phyloP scores from a whole-genome alignment of 2,888 invertebrate species.

The Trachelus tabidus region DNA sequence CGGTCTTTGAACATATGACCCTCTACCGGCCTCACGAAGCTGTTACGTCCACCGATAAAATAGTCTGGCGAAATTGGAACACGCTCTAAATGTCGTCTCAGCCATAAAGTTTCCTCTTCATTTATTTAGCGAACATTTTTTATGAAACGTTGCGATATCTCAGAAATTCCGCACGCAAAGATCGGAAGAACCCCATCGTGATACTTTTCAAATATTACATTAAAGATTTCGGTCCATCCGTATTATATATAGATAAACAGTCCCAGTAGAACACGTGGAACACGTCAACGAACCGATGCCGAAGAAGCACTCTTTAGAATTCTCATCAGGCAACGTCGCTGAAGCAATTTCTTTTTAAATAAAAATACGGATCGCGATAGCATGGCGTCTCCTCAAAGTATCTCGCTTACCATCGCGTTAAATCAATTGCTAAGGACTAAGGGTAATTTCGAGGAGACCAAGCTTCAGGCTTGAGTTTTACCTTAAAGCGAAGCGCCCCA shows the following conservation, averaged over 20 bases:
- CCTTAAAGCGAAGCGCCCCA: background rate
- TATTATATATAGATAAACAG: background rate
- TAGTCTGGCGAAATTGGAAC: constrained; percentile 37
- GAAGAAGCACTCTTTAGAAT: background rate
- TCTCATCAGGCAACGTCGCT: background rate
- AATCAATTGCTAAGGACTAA: background rate
- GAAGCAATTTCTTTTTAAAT: background rate
- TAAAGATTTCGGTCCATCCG: background rate
- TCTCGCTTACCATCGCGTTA: background rate
- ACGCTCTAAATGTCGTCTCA: constrained; percentile 40
- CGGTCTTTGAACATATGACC: background rate
- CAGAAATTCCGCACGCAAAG: background rate
- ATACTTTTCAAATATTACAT: background rate
- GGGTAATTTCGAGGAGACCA: background rate
- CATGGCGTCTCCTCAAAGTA: background rate
- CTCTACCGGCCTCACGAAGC: background rate
- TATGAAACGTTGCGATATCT: background rate
- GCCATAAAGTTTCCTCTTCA: constrained; percentile 29
- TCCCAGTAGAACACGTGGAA: background rate
- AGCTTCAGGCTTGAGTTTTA: background rate
- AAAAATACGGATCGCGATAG: background rate
- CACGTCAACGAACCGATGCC: background rate
- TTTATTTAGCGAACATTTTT: background rate
- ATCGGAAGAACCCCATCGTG: background rate
- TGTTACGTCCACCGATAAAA: background rate